Evolutionary conservation across 2,888 invertebrate species (phyloP), one percentile per base, ranked within the genome.

Genomic region (Mythimna ferrago): DNA sequence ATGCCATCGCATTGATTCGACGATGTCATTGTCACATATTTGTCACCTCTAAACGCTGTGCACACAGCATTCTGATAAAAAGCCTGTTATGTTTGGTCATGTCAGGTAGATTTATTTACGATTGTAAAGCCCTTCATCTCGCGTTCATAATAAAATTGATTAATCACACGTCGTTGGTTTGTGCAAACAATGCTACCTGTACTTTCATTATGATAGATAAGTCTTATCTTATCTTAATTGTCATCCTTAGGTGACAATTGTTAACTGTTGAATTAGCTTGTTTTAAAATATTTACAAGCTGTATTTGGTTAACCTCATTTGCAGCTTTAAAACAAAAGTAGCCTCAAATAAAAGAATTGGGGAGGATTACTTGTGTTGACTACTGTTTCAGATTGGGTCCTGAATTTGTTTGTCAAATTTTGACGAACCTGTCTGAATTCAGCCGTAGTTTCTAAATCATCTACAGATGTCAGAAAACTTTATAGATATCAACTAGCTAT

Each of bases 141-240:
- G 61, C 80, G 86, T 89, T 91, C 78, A 88, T 90, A 89, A 86
- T 89, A 88, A 90, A 92, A 93, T 93, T 94, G 92, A 94, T 95
- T 93, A 92, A 91, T 92, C 91, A 93, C 84, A 85, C 85, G 76
- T 44, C 84, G 54, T 51, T 62, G 81, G 82, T 87, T 85, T 76
- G 75, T 81, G 87, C 84, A 92, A 93, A 94, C 88, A 93, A 69
- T 76, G 92, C 94, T 93, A 93, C 94, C 89, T 90, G 90, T 90
- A 82, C 88, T 89, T 89, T 89, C 82, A 76, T 87, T 88, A 80
- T 80, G 75, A 79, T 70, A 80, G 94, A 95, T 95, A 95, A 94
- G 93, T 92, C 93, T 92, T 48, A 48, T 48, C 48, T 48, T 48
- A 48, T 48, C 48, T 48, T 48, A 48, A 48, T 48, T 48, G 48